A percentile compares a stretch with the other conserved stretches of the same genome.
Evolutionary conservation across 92 coral and sea anemone genomes (phyloP).

Genomic region (Scolanthus callimorphus): DNA sequence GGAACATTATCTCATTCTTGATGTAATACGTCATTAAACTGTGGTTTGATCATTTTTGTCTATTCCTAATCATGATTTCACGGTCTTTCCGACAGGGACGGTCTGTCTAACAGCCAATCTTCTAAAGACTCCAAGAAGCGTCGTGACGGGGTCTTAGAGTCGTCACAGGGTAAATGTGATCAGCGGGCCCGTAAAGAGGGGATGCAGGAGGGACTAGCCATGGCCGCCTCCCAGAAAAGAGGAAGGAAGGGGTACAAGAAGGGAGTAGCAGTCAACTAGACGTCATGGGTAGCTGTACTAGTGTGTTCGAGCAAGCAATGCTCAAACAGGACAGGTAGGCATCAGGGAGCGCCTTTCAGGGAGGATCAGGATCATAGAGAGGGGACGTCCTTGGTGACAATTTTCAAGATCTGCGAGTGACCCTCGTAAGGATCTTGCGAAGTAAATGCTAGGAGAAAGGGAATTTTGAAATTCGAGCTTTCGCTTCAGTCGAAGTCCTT

Average conservation of each 20-base stretch:
- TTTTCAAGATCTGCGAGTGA: too few species aligned
- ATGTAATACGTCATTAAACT: too few species aligned
- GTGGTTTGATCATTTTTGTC: too few species aligned
- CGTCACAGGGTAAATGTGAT: conserved; percentile 37
- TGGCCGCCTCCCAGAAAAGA: conserved; percentile 67
- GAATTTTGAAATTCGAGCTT: too few species aligned
- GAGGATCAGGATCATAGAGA: too few species aligned
- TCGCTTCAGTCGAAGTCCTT: too few species aligned
- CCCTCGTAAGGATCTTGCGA: too few species aligned
- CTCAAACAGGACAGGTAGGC: neutral
- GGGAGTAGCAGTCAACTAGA: conserved; percentile 36
- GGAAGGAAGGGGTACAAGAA: conserved; percentile 67
- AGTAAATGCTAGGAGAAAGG: too few species aligned
- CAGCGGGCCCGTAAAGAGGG: conserved; percentile 83
- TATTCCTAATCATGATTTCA: too few species aligned
- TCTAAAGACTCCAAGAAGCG: conserved; percentile 66
- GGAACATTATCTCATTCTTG: too few species aligned
- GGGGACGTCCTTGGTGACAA: too few species aligned
- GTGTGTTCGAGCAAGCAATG: conserved; percentile 30
- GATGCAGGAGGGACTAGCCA: conserved; percentile 78
- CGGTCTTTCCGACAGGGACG: conserved; percentile 67
- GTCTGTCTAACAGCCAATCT: conserved; percentile 51
- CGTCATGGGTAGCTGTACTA: conserved; percentile 39
- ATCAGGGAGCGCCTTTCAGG: too few species aligned
- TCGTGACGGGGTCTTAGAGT: conserved; percentile 71